Base-by-base conservation (phyloP, 1,140 invertebrate species). In the Asbolus verrucosus region DNA sequence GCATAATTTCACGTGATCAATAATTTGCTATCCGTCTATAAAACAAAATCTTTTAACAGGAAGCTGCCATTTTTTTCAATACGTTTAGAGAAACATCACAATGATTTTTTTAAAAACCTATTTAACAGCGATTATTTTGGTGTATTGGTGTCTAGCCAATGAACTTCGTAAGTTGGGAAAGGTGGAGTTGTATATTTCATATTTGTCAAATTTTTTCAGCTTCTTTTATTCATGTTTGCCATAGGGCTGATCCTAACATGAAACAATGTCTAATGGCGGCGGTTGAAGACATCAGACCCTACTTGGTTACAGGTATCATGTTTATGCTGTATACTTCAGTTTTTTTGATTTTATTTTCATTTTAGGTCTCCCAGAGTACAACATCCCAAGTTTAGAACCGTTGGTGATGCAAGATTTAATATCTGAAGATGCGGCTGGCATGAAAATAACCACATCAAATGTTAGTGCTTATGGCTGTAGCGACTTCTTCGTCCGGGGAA, bases 321-420 rank as follows among this genome's bases (percentile, higher is more conserved):
- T 14, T 38, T 5, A 30, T 60, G 14, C 1, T 27, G 36, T 41
- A 62, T 27, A 6, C 8, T 65, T 59, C 38, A 38, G 14, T n/a
- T 36, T 24, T 21, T 71, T 9, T 27, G 30, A 15, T 33, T 31
- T 6, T 13, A 50, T 69, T 27, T 30, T 43, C 33, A 74, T 71
- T 27, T 41, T 38, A 65, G 85, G 85, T 6, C 73, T 87, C 15
- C 84, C 86, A 1, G 85, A 89, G 30, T 84, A 87, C 31, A 85
- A 86, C 66, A 84, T 89, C 8, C 88, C 88, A 0, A 81, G 85
- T 0, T 73, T 89, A 41, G 88, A 90, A 70, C 88, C 88, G 4
- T 78, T 91, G 11, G 71, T 85, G 18, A 82, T 90, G 15, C 84
- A 85, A n/a, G 85, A 89, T 73, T 72, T 89, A 1, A 83, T 84